phyloP scores from a whole-genome alignment of 2,113 vertebrate species.

The Otocyon megalotis region DNA sequence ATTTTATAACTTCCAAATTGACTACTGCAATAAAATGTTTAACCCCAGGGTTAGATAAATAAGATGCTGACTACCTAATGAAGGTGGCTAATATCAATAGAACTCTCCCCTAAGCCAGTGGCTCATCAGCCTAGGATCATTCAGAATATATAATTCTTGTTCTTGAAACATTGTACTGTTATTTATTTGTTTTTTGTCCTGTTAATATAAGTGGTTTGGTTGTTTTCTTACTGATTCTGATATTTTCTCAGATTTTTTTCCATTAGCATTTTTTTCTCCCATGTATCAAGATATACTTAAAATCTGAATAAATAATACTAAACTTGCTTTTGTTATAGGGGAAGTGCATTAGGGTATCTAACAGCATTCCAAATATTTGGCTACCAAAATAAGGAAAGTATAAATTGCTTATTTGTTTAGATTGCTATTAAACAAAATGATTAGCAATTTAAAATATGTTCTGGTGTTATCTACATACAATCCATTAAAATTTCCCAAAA shows the following conservation, averaged over 20 bases:
- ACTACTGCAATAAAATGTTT: slow-evolving; percentile 81
- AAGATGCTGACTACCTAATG: slow-evolving; percentile 79
- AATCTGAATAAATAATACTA: slow-evolving; percentile 63
- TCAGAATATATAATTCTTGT: slow-evolving; percentile 62
- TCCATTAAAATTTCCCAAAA: slow-evolving; percentile 63
- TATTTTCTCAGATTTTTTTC: slow-evolving; percentile 63
- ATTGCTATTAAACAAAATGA: slow-evolving; percentile 61
- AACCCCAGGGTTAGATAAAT: slow-evolving; percentile 74
- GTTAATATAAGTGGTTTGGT: slow-evolving; percentile 38
- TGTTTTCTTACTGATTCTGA: slow-evolving; percentile 22
- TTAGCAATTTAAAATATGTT: slow-evolving; percentile 41
- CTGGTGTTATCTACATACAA: background rate
- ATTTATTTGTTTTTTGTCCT: background rate
- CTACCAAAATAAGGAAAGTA: slow-evolving; percentile 46
- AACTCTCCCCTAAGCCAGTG: slow-evolving; percentile 73
- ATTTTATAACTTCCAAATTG: slow-evolving; percentile 83
- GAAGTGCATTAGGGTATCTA: background rate
- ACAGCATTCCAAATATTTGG: slow-evolving; percentile 48
- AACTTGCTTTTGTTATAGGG: slow-evolving; percentile 38
- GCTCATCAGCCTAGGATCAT: slow-evolving; percentile 63
- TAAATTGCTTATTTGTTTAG: slow-evolving; percentile 63
- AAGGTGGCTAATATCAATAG: slow-evolving; percentile 78
- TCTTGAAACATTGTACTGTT: slow-evolving; percentile 35
- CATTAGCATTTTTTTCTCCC: slow-evolving; percentile 28
- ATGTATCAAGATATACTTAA: slow-evolving; percentile 13